Base-by-base conservation (phyloP, 2,888 invertebrate species). In the Tineola bisselliella region DNA sequence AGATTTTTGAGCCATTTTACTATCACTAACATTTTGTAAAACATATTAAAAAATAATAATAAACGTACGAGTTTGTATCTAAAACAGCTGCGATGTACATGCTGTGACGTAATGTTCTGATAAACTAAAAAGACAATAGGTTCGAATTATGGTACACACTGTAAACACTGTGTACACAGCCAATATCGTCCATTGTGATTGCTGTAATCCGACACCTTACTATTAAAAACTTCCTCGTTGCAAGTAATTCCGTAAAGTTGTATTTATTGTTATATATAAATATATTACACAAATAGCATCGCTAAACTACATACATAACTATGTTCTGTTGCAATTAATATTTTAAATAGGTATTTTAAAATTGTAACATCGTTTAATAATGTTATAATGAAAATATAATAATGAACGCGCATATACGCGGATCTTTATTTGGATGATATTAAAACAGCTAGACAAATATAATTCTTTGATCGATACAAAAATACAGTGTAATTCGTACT, bases 91-190 rank as follows among this genome's bases (percentile, higher is more conserved):
- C 72, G 66, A 68, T 70, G 69, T 72, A 75, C 75, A 71, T 73
- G 69, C 74, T 68, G 74, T 75, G 74, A 75, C 71, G 71, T 75
- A 74, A 77, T 48, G 48, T 48, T 48, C 70, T 67, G 74, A 75
- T 73, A 74, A 76, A 77, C 71, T 68, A 65, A 65, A 62, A 67
- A 70, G 69, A 81, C 79, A 81, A 79, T 80, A 70, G 72, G 12
- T 48, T 15, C 15, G 17, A 48, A 48, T 48, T 15, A 48, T 48
- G 48, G 48, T 48, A 48, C 48, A 3, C n/a, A n/a, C n/a, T 3
- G 48, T 64, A 63, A 66, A 59, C 67, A 4, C 25, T 74, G 73
- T 77, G 75, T 78, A 76, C 72, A 70, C 72, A 73, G 73, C 68
- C 70, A 73, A 69, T 72, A 73, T 70, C 65, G 68, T 64, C 72